phyloP scores from a whole-genome alignment of 2,113 vertebrate species.

The Taxidea taxus region DNA sequence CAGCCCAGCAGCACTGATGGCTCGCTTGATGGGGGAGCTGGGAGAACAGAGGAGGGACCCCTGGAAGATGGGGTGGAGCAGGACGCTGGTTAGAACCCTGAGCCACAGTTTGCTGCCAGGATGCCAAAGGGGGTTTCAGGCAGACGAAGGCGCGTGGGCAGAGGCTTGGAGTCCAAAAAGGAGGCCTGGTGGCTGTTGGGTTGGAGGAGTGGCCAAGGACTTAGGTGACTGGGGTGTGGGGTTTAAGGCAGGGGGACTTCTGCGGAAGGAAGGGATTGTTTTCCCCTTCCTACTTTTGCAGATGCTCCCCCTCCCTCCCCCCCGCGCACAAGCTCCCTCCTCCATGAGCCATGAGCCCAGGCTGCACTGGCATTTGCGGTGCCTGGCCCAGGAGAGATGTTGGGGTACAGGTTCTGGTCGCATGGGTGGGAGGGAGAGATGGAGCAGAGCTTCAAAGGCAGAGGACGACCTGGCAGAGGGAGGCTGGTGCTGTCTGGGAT shows the following conservation, averaged over 20 bases:
- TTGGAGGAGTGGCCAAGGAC: not conserved
- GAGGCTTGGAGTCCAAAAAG: not conserved
- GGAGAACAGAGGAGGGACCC: not conserved
- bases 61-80: not conserved
- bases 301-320: not conserved
- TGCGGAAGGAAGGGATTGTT: not conserved
- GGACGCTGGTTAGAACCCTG: not conserved
- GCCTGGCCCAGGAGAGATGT: not conserved
- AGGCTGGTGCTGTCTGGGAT: not conserved
- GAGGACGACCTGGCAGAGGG: not conserved
- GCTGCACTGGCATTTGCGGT: not conserved
- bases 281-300: not conserved
- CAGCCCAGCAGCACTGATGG: not conserved
- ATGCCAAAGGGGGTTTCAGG: not conserved
- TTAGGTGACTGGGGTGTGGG: not conserved
- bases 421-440: not conserved
- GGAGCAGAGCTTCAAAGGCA: not conserved
- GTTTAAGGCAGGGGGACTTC: not conserved
- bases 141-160: fast-evolving
- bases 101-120: not conserved
- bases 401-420: not conserved
- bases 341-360: not conserved
- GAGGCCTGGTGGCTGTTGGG: not conserved
- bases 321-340: not conserved
- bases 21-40: not conserved